A percentile compares a stretch with the other conserved stretches of the same genome.
phyloP scores from a whole-genome alignment of 2,113 vertebrate species.

The Lanius collurio region DNA sequence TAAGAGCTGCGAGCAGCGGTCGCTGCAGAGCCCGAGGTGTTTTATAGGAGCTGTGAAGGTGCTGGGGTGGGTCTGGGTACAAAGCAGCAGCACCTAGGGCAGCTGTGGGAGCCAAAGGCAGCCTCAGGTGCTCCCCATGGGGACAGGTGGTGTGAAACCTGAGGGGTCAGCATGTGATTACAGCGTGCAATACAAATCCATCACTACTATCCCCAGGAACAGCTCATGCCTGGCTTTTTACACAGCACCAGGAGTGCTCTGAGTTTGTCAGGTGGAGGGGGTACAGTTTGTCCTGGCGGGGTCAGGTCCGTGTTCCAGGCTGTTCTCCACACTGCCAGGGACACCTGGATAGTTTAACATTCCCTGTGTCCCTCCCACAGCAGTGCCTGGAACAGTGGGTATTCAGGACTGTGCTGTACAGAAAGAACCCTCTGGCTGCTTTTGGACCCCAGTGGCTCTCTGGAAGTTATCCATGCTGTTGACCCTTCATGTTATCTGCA shows the following conservation, averaged over 20 bases:
- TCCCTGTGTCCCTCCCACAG: not conserved
- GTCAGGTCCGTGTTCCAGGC: not conserved
- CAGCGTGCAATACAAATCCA: not conserved
- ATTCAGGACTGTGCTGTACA: accelerated
- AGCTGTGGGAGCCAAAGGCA: not conserved
- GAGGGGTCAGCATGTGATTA: accelerated
- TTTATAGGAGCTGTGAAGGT: not conserved
- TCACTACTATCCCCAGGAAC: not conserved
- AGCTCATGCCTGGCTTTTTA: not conserved
- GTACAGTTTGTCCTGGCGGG: not conserved
- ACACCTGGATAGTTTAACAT: not conserved
- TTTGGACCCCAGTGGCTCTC: not conserved
- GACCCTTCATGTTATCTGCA: not conserved
- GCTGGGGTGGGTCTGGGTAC: not conserved
- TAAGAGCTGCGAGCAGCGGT: accelerated
- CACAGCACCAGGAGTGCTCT: not conserved
- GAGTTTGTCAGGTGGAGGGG: not conserved
- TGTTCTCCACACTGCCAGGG: not conserved
- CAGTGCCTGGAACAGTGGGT: not conserved
- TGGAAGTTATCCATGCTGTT: not conserved
- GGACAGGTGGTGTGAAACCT: not conserved
- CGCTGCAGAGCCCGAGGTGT: not conserved
- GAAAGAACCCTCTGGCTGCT: not conserved
- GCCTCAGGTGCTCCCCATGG: not conserved
- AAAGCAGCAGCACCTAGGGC: not conserved